A percentile compares a stretch with the other conserved stretches of the same genome.
These are phyloP conservation scores for Sphenopsis melanotis DNA, from an alignment of 2,797 vertebrate genomes.

Conservation along the genomic window DNA sequence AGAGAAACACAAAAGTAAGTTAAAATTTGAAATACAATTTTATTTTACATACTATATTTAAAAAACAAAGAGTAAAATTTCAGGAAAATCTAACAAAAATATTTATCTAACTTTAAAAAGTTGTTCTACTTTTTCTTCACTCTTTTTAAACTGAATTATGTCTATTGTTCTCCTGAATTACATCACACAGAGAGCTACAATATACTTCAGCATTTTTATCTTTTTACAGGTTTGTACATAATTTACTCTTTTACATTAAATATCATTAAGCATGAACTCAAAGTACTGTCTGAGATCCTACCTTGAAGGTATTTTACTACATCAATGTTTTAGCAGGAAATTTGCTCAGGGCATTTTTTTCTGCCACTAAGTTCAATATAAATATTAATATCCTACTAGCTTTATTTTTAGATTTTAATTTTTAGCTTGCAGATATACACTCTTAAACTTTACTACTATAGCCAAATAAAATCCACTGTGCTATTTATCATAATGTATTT, in stretches of 20 bases:
- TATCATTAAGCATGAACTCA: constrained; percentile 17
- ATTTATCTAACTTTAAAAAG: not conserved
- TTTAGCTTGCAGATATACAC: constrained; percentile 17
- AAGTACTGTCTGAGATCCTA: constrained; percentile 30
- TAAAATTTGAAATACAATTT: not conserved
- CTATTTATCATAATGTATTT: constrained; percentile 22
- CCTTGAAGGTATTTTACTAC: constrained; percentile 46
- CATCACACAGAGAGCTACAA: not conserved
- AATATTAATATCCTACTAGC: constrained; percentile 57
- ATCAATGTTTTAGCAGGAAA: constrained; percentile 45
- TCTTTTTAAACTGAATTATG: not conserved
- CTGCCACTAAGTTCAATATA: constrained; percentile 32
- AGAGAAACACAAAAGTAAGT: not conserved
- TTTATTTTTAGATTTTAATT: constrained; percentile 57
- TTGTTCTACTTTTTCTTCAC: not conserved
- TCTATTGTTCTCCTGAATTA: not conserved
- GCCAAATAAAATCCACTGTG: not conserved
- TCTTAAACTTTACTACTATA: not conserved
- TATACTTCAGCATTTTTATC: not conserved
- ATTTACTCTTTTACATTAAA: constrained; percentile 39
- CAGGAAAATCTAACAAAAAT: not conserved
- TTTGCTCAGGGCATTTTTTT: constrained; percentile 39
- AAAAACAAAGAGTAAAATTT: not conserved
- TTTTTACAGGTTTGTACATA: constrained; percentile 4
- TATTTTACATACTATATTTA: not conserved